Conservation (phyloP, 2,797 vertebrate species). For the Sebastes matsubarae region DNA sequence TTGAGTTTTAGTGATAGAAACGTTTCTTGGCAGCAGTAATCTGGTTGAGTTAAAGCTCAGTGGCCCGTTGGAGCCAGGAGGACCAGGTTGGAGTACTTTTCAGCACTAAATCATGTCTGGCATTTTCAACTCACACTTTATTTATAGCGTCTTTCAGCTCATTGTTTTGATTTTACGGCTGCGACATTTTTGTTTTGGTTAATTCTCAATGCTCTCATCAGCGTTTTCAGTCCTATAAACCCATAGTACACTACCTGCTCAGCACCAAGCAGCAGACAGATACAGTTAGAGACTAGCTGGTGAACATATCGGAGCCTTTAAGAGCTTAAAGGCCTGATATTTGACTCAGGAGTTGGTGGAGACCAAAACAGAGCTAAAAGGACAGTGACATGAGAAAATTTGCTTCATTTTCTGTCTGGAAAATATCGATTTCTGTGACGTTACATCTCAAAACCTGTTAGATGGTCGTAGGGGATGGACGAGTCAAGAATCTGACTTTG, state of each 20-base stretch:
- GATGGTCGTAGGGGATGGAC: fast-evolving
- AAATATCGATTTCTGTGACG: not conserved
- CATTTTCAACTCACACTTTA: not conserved
- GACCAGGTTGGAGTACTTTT: not conserved
- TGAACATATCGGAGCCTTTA: no score
- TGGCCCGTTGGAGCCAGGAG: not conserved
- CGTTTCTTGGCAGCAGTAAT: conserved; percentile 27
- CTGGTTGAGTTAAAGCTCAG: not conserved
- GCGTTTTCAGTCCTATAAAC: not conserved
- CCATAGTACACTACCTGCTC: fast-evolving
- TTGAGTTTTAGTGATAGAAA: conserved; percentile 2
- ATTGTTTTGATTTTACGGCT: not conserved
- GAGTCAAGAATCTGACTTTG: no score
- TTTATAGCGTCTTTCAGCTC: not conserved
- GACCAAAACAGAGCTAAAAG: not conserved
- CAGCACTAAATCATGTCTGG: not conserved
- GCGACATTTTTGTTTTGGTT: not conserved
- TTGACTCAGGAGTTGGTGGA: not conserved
- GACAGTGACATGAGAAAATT: not conserved
- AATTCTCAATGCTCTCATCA: not conserved
- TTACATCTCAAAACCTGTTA: not conserved
- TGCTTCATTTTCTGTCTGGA: not conserved
- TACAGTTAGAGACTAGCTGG: no score
- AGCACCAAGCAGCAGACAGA: no score
- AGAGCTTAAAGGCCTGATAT: not conserved